Percentiles rank a stretch among this genome's conserved stretches.
phyloP scores from a whole-genome alignment of 2,113 vertebrate species.

The Gasterosteus nipponicus region DNA sequence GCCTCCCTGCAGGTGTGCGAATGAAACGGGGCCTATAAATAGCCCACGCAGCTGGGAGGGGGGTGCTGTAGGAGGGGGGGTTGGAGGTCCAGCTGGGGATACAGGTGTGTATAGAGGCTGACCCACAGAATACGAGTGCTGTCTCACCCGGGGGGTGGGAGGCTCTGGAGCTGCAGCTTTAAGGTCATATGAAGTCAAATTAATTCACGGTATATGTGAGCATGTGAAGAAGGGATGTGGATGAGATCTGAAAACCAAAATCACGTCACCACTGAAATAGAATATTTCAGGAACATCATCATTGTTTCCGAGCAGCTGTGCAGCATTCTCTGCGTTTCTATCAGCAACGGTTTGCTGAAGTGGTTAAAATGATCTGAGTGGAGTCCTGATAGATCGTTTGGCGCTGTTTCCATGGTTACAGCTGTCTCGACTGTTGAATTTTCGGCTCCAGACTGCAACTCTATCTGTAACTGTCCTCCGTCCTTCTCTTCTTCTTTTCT shows the following conservation, averaged over 20 bases:
- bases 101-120: conserved; percentile 80
- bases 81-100: conserved; percentile 79
- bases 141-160: conserved; percentile 65
- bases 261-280: neutral
- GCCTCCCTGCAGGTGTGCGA: conserved; percentile 89
- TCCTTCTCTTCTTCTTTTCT: neutral
- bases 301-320: neutral
- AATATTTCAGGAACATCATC: neutral
- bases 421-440: conserved; percentile 30
- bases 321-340: neutral
- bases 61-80: conserved; percentile 60
- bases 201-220: neutral
- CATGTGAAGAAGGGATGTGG: neutral
- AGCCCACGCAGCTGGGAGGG: conserved; percentile 88
- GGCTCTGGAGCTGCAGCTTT: conserved; percentile 24
- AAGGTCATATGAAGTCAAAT: neutral
- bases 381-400: conserved; percentile 44
- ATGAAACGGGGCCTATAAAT: conserved; percentile 92
- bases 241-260: neutral
- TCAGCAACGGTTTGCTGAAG: conserved; percentile 8
- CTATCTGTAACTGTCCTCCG: neutral
- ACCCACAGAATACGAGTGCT: conserved; percentile 71
- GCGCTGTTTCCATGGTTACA: conserved; percentile 71
- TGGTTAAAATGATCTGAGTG: conserved; percentile 15
- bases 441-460: conserved; percentile 16